Base-by-base conservation (phyloP, 1,140 invertebrate species). In the Helicorthomorpha holstii region DNA sequence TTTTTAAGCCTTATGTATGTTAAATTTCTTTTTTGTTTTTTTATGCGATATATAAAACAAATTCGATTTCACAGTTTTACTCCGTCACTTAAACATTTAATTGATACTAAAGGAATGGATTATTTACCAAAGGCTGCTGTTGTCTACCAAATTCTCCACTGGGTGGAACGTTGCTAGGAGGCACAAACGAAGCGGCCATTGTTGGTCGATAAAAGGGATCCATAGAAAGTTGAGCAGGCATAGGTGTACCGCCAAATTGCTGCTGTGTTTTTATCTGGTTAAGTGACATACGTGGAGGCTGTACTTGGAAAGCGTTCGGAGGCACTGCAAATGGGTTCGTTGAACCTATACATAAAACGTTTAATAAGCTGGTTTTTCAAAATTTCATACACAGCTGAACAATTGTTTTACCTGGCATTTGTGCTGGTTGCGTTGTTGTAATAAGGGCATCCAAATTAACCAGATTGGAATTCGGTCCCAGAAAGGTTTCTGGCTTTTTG, bases 381-480 rank as follows among this genome's bases (percentile, higher is more conserved):
- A 25, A 22, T 22, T 7, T 7, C 19, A 22, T 22, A 41, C 44
- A 4, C 44, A 19, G 44, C 19, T 22, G 19, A 25, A 25, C 21
- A 46, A 7, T 41, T 10, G 16, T 10, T 21, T 48, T 42, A 48
- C 44, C 44, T 29, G 3, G 45, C 7, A 29, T 24, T 38, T 51
- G 53, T 19, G 34, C 54, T 29, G 55, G 48, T 27, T 52, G 53
- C 52, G 61, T 56, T 25, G 63, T 58, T 38, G 84, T 86, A 54
- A 95, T 83, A 61, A 96, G 76, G 71, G 93, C 90, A 70, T 96
- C 91, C 61, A 96, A 74, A 76, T 95, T 95, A 42, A 95, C 91
- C 53, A 96, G 75, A 57, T 81, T 77, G 22, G 85, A 90, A 70
- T 95, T 95, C 70, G 94, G 87, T 21, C 91, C 91, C 4, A 96